Base-by-base conservation (phyloP, 1,140 invertebrate genomes). In the Augochlora pura region DNA sequence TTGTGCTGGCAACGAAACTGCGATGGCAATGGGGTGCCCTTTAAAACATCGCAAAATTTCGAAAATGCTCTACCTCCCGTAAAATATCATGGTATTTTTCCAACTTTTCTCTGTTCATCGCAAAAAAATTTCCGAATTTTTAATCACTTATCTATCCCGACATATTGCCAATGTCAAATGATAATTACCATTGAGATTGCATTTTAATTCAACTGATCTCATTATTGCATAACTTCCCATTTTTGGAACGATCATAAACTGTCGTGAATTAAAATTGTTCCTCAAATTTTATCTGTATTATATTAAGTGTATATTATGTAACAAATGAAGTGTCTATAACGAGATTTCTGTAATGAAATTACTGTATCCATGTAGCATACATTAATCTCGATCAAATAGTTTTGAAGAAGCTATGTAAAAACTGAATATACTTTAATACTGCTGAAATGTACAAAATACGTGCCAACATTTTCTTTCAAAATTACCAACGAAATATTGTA, bases 301-400 rank as follows among this genome's bases (percentile, higher is more conserved):
- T 23, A 39, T 42, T 21, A 12, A 25, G 18, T 0, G 63, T 42
- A 64, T 27, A 14, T 77, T 77, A 72, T 8, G 4, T 77, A 77
- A 77, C 57, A 25, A 32, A n/a, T 27, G 16, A 18, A 18, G 32
- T 18, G 18, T 23, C 23, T 10, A 16, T 52, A 67, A 75, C 64
- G 21, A 59, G 9, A 42, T 46, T 27, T 67, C 23, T 23, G 27
- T 27, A 18, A 60, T 60, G 1, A 18, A 67, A 7, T 7, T 1
- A 67, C n/a, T 4, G 32, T 59, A 39, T 32, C 1, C 2, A 59
- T 21, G 32, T 42, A 23, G 18, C 21, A 18, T 8, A 67, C 27
- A 49, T 42, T 21, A 54, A 67, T 59, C 25, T 4, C n/a, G 14
- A 39, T 12, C 12, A n/a, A 65, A 64, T n/a, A 12, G 12, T 18